phyloP scores from a whole-genome alignment of 2,888 invertebrate genomes.

The Psylliodes chrysocephalus region DNA sequence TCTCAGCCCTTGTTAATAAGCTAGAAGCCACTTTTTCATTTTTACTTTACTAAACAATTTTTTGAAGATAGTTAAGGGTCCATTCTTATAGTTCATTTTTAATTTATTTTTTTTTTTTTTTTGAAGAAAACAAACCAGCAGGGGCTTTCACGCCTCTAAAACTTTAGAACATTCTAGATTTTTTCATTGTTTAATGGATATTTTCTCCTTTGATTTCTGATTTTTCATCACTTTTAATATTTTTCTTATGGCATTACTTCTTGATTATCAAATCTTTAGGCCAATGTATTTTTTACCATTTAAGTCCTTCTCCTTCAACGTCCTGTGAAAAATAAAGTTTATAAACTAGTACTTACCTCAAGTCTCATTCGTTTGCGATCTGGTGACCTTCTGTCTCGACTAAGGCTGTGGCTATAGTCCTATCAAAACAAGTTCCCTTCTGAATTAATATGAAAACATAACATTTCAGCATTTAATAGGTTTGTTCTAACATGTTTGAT shows the following conservation, averaged over 20 bases:
- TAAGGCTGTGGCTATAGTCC: constrained; percentile 60
- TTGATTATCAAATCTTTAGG: neutral
- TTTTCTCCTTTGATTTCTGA: neutral
- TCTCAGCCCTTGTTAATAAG: too few relatives aligned
- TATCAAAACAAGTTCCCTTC: constrained; percentile 36
- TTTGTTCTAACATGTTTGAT: too few relatives aligned
- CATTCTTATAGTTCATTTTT: too few relatives aligned
- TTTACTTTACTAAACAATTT: too few relatives aligned
- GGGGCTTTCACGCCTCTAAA: neutral
- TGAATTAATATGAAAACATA: too few relatives aligned
- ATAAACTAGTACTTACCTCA: constrained; percentile 65
- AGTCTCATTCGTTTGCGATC: constrained; percentile 73
- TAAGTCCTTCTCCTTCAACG: neutral
- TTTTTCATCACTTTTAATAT: neutral
- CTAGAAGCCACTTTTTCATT: too few relatives aligned
- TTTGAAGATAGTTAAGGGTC: too few relatives aligned
- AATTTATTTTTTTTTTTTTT: too few relatives aligned
- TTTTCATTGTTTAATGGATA: neutral
- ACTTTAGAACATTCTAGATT: neutral
- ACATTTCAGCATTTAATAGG: too few relatives aligned
- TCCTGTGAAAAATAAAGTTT: constrained; percentile 24
- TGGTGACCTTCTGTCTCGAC: constrained; percentile 71
- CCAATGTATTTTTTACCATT: neutral
- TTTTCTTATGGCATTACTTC: neutral
- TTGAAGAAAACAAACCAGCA: too few relatives aligned